These are phyloP conservation scores for Penelope pileata DNA, from an alignment of 2,113 vertebrate species.

Conservation along the genomic window DNA sequence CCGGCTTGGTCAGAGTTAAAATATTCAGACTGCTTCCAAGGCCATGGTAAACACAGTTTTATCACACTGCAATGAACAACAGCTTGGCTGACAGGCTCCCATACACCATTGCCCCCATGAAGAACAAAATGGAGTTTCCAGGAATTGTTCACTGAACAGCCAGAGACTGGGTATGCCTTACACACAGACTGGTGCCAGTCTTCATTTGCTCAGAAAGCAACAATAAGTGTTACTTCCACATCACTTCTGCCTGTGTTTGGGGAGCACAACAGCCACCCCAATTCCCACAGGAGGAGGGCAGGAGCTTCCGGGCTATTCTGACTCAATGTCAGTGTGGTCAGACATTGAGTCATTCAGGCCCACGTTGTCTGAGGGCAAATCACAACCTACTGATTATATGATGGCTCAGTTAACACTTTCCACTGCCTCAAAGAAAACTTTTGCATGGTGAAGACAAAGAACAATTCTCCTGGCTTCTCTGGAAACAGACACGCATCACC, in stretches of 20 bases:
- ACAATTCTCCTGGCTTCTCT: background rate
- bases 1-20: background rate
- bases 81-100: background rate
- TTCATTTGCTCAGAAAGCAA: background rate
- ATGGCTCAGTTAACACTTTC: background rate
- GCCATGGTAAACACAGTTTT: background rate
- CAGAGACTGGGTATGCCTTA: background rate
- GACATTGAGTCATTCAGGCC: background rate
- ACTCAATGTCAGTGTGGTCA: background rate
- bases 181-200: background rate
- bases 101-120: background rate
- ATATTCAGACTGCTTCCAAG: background rate
- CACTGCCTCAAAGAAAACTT: background rate
- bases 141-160: background rate
- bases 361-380: background rate
- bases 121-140: background rate
- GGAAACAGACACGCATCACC: background rate
- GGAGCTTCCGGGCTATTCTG: background rate
- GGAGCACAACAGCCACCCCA: background rate
- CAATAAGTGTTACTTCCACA: accelerated
- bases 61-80: background rate
- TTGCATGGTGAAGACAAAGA: background rate
- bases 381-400: background rate
- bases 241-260: background rate
- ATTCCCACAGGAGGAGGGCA: background rate